Evolutionary conservation across 2,888 invertebrate genomes (phyloP), one percentile per base, ranked within the genome.

Genomic region (Gastracanthus pulcherrimus): DNA sequence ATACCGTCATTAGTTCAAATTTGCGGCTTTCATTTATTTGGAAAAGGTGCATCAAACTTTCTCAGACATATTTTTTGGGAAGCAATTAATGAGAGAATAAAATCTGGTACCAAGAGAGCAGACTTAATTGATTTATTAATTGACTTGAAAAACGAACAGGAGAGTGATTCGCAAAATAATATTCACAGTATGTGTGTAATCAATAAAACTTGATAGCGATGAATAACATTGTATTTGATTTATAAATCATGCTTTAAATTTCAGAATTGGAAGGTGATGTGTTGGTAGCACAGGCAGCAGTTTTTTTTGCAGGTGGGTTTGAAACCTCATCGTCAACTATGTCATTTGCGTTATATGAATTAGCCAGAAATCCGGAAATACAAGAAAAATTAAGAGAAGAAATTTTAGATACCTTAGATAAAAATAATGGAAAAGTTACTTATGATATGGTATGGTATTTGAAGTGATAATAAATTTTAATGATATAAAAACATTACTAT

Each of bases 111-210:
- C 7, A 90, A 87, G 0, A 88, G 93, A 29, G 89, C 91, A 62
- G 92, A 92, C 48, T 89, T 93, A 0, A 91, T 94, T 34, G 93
- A 94, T 84, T 84, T 92, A 4, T 85, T 94, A 13, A 87, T 93
- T 45, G 89, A 91, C 1, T 80, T 93, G 5, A 92, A 90, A 38
- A 88, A 90, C 1, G 86, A 70, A 19, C 69, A 86, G 23, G 81
- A 85, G 29, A 79, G 64, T 0, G 79, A 83, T 34, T n/a, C 82
- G 0, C 84, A 85, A n/a, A 62, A 66, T 0, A 23, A n/a, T 67
- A 31, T 48, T 9, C 48, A 48, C 5, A 48, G 16, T 31, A n/a
- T 9, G n/a, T n/a, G n/a, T n/a, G n/a, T n/a, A n/a, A n/a, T n/a
- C n/a, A 19, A 23, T n/a, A 48, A n/a, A 55, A 34, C 16, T 11